Base-by-base conservation (phyloP, 1,140 invertebrate species). In the Sinella curviseta region DNA sequence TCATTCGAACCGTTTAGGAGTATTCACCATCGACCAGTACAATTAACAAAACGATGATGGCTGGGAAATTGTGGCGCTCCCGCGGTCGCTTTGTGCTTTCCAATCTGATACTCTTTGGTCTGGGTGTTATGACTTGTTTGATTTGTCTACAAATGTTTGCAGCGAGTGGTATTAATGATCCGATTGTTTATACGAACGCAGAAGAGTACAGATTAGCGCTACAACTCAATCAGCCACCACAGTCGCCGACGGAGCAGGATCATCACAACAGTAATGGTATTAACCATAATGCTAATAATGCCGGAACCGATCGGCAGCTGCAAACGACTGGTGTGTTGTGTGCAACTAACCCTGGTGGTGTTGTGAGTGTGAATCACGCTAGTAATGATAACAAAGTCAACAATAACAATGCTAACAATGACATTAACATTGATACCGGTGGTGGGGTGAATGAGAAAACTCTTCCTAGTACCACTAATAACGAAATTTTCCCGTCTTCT, bases 61-160 rank as follows among this genome's bases (percentile, higher is more conserved):
- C 57, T 16, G 57, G 57, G 24, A 81, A 78, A 78, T 75, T 81
- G 77, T 81, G 80, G 80, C 77, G 80, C 20, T 76, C 67, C 16
- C 28, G 57, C 30, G 54, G 70, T 26, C 35, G 74, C 14, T 54
- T 54, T 20, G n/a, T 81, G 17, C 35, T 78, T 55, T 77, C 57
- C 39, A 78, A 77, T 57, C 28, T 81, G 20, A 78, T 78, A 57
- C 54, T 81, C 4, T 81, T 81, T 57, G 73, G 77, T 20, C 28
- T 78, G 17, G 80, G 80, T 17, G 77, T 81, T 24, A 74, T 78
- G 67, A 81, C 77, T 73, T 81, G 80, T 67, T 74, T 81, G 26
- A 70, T 81, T 26, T 76, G 55, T 74, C 60, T 81, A 30, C 80
- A 81, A 78, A 74, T 74, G 70, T 65, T 65, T 26, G 34, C 30